A percentile compares a stretch with the other conserved stretches of the same genome.
phyloP scores from a whole-genome alignment of 2,888 invertebrate genomes.

The Leucoma salicis region DNA sequence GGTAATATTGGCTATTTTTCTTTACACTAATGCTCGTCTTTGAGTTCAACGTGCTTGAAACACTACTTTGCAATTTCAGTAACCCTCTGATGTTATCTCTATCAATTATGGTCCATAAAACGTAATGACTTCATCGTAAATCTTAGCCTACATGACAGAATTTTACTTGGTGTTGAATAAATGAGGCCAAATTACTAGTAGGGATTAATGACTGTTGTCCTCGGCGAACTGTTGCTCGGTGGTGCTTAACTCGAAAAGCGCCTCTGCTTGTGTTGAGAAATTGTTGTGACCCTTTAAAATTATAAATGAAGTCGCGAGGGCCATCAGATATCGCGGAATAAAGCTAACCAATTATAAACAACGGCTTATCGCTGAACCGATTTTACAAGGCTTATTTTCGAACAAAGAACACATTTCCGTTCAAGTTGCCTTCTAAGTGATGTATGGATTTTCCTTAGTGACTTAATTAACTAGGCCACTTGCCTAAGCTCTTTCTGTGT shows the following conservation, averaged over 20 bases:
- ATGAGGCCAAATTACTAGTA: slow-evolving; percentile 65
- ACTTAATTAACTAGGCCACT: slow-evolving; percentile 30
- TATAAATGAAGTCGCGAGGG: slow-evolving; percentile 29
- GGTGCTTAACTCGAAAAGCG: slow-evolving; percentile 27
- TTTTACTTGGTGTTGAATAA: slow-evolving; percentile 76
- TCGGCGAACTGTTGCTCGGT: slow-evolving; percentile 28
- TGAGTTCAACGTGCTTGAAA: slow-evolving; percentile 66
- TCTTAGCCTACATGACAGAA: slow-evolving; percentile 76
- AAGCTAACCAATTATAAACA: slow-evolving; percentile 35
- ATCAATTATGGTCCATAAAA: slow-evolving; percentile 81
- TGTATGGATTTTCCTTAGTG: slow-evolving; percentile 26
- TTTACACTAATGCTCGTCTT: slow-evolving; percentile 70
- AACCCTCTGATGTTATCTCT: slow-evolving; percentile 73
- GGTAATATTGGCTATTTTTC: slow-evolving; percentile 69
- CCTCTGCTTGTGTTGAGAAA: slow-evolving; percentile 27
- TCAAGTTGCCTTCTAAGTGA: slow-evolving; percentile 24
- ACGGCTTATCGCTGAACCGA: slow-evolving; percentile 27
- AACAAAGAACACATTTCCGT: slow-evolving; percentile 27
- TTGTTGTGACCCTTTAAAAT: slow-evolving; percentile 30
- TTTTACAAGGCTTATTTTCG: slow-evolving; percentile 24
- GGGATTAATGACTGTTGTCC: slow-evolving; percentile 61
- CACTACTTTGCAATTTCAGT: slow-evolving; percentile 76
- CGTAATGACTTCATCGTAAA: slow-evolving; percentile 81
- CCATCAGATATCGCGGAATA: slow-evolving; percentile 32
- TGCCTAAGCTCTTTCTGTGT: slow-evolving; percentile 22